A percentile compares a stretch with the other conserved stretches of the same genome.
phyloP scores from a whole-genome alignment of 2,113 vertebrate genomes.

The Petromus typicus region DNA sequence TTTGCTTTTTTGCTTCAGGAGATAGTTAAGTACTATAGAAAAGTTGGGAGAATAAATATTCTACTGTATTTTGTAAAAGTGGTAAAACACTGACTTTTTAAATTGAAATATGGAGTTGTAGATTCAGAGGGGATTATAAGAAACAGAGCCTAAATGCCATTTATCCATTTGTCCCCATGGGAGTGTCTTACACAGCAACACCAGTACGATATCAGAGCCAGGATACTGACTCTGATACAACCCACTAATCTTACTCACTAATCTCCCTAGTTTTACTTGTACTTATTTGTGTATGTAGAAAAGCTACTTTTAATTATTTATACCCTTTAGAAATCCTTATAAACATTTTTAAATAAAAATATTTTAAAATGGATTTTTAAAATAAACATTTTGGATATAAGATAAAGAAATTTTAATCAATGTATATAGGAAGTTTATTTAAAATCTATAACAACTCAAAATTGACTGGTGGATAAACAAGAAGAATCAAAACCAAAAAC shows the following conservation, averaged over 20 bases:
- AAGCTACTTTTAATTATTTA: conserved; percentile 25
- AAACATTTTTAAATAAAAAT: no score
- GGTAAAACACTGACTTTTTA: neutral
- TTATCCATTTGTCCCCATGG: neutral
- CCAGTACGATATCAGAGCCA: no score
- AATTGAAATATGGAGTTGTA: neutral
- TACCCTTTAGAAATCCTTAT: conserved; percentile 30
- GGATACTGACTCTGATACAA: neutral
- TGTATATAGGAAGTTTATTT: neutral
- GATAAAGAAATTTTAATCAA: neutral
- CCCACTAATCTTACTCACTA: neutral
- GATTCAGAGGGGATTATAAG: neutral
- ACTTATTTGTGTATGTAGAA: conserved; percentile 14
- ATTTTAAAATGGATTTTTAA: conserved; percentile 21
- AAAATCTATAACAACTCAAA: conserved; percentile 8
- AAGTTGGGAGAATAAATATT: neutral
- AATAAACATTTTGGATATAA: conserved; percentile 35
- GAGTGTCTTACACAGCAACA: neutral
- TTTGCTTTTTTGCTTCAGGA: neutral
- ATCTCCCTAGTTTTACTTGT: neutral
- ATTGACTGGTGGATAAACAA: neutral
- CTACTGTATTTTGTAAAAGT: neutral
- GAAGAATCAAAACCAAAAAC: conserved; percentile 41
- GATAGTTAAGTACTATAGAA: neutral
- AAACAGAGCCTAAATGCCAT: neutral